These are phyloP conservation scores for Mionectes macconnelli DNA, from an alignment of 2,113 vertebrate genomes.

Conservation along the genomic window DNA sequence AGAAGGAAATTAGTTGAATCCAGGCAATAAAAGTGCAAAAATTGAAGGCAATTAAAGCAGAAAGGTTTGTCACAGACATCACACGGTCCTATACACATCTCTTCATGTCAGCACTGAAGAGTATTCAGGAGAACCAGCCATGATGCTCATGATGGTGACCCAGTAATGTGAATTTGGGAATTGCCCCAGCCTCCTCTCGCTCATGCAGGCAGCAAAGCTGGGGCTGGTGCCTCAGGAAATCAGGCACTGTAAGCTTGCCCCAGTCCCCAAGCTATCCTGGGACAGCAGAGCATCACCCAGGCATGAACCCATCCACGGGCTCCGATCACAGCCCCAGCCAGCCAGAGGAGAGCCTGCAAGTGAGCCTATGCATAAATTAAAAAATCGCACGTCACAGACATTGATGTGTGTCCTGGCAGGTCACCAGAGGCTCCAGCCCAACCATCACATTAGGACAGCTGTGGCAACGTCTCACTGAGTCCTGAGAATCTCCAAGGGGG, in stretches of 20 bases:
- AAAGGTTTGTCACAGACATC: background rate
- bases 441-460: fast-evolving
- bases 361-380: background rate
- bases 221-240: background rate
- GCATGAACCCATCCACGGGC: background rate
- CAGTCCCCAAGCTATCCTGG: background rate
- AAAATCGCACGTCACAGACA: background rate
- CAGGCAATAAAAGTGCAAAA: background rate
- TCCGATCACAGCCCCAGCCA: background rate
- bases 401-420: background rate
- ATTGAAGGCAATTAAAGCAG: background rate
- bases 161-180: background rate
- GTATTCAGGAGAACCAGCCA: background rate
- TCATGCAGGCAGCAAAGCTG: background rate
- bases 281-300: background rate
- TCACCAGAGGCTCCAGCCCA: background rate
- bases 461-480: background rate
- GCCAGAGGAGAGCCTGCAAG: background rate
- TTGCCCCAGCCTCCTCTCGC: background rate
- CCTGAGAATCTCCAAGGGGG: background rate
- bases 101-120: background rate
- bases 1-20: background rate
- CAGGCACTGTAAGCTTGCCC: background rate
- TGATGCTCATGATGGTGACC: background rate
- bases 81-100: background rate